Evolutionary conservation across 2,113 vertebrate species (phyloP).

Genomic region (Platysteira castanea): DNA sequence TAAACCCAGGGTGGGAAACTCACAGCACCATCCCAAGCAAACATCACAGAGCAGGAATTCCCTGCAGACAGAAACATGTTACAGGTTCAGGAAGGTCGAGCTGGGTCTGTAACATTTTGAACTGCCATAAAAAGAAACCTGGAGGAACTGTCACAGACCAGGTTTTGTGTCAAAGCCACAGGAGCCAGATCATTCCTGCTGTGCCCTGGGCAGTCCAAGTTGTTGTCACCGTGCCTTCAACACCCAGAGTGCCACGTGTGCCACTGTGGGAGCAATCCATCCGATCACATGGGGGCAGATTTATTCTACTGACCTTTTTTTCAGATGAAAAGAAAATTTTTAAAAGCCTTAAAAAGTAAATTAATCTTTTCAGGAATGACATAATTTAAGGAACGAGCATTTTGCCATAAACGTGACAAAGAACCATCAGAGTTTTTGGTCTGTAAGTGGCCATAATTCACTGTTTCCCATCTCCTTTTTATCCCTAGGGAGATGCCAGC

Average conservation of each 20-base stretch:
- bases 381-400: background rate
- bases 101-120: background rate
- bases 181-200: background rate
- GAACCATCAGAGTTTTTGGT: background rate
- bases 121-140: background rate
- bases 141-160: background rate
- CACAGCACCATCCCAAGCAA: background rate
- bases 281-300: too few species aligned
- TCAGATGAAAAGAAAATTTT: background rate
- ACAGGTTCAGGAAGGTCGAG: fast-evolving
- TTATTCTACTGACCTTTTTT: background rate
- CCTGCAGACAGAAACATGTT: background rate
- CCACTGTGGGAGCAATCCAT: background rate
- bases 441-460: background rate
- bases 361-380: background rate
- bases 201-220: background rate
- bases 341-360: background rate
- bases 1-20: background rate
- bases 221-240: background rate
- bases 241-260: background rate
- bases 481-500: background rate
- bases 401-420: background rate
- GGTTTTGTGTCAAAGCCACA: background rate
- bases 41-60: background rate
- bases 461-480: background rate